These are phyloP conservation scores for Motacilla alba DNA, from an alignment of 2,113 vertebrate genomes.

Conservation along the genomic window DNA sequence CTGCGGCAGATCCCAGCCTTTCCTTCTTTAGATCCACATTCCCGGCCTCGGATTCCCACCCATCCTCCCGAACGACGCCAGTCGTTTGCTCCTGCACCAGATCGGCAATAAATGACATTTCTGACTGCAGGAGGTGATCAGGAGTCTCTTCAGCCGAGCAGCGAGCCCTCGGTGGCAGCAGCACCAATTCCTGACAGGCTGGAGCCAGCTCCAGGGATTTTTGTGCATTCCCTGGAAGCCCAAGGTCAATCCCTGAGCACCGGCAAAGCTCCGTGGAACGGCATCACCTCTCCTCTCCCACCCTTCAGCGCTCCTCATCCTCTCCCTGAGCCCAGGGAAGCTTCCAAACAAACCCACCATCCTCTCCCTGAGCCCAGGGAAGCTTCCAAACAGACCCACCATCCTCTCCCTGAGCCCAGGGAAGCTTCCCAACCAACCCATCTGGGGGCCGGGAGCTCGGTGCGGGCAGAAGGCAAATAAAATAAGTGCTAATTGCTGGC, in stretches of 20 bases:
- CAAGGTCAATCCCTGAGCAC: fast-evolving
- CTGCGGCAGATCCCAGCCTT: neutral
- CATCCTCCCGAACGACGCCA: fast-evolving
- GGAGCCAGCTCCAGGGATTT: neutral
- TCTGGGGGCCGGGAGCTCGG: neutral
- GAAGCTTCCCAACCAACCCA: neutral
- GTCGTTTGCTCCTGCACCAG: neutral
- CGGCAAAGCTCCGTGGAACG: neutral
- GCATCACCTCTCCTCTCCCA: neutral
- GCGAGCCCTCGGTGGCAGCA: fast-evolving
- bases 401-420: fast-evolving
- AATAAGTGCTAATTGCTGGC: slow-evolving; percentile 69
- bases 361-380: neutral
- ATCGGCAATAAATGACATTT: neutral
- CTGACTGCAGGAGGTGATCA: fast-evolving
- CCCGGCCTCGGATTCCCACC: neutral
- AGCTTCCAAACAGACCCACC: neutral
- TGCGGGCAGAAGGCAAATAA: slow-evolving; percentile 60
- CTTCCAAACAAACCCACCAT: neutral
- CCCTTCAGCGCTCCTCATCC: neutral
- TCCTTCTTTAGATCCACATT: neutral
- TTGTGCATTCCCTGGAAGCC: fast-evolving
- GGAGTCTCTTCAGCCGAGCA: neutral
- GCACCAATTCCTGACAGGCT: neutral
- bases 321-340: neutral